phyloP scores from a whole-genome alignment of 2,113 vertebrate species.

The Pelobates fuscus region DNA sequence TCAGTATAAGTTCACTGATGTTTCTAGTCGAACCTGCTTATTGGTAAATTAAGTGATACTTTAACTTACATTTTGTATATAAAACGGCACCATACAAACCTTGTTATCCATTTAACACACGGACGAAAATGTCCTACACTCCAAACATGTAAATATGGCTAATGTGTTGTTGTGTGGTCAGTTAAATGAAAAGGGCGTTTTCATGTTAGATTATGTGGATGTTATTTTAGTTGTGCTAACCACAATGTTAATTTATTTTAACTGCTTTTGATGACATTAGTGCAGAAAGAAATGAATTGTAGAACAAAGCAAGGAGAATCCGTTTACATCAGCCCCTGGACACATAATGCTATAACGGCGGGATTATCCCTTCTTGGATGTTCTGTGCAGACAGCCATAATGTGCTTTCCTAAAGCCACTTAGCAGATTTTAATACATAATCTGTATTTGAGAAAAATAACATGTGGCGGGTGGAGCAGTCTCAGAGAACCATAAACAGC shows the following conservation, averaged over 20 bases:
- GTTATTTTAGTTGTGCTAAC: neutral
- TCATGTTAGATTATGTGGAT: neutral
- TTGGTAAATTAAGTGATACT: too few relatives aligned
- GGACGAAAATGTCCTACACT: neutral
- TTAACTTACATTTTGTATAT: too few relatives aligned
- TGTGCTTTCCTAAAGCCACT: slow-evolving; percentile 48
- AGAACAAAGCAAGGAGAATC: slow-evolving; percentile 35
- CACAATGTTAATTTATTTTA: slow-evolving; percentile 13
- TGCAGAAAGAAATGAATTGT: slow-evolving; percentile 13
- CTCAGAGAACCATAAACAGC: slow-evolving; percentile 27
- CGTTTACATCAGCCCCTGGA: slow-evolving; percentile 35
- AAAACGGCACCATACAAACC: too few relatives aligned
- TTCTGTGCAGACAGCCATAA: slow-evolving; percentile 41
- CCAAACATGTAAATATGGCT: neutral
- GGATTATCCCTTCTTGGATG: slow-evolving; percentile 40
- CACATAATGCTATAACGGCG: slow-evolving; percentile 29
- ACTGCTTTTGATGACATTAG: slow-evolving; percentile 36
- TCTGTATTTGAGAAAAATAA: slow-evolving; percentile 42
- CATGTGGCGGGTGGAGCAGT: slow-evolving; percentile 34
- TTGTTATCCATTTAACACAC: too few relatives aligned
- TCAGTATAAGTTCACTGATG: too few relatives aligned
- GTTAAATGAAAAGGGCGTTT: neutral
- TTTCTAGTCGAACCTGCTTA: too few relatives aligned
- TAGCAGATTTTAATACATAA: slow-evolving; percentile 45
- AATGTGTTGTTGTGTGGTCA: neutral